phyloP scores from a whole-genome alignment of 2,888 invertebrate genomes.

The Mimas tiliae region DNA sequence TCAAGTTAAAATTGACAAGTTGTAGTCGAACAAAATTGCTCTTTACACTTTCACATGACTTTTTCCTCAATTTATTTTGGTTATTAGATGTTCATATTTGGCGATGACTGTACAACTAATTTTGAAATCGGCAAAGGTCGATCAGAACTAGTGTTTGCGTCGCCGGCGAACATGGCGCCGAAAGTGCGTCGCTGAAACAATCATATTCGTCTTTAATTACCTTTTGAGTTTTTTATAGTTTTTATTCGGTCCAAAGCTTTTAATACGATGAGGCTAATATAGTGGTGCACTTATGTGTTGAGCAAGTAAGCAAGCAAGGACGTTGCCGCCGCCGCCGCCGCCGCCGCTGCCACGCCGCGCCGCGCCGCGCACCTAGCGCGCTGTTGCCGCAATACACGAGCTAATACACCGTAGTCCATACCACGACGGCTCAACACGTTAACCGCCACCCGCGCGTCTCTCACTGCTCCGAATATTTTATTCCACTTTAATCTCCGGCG shows the following conservation, averaged over 20 bases:
- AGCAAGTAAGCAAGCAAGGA: constrained; percentile 78
- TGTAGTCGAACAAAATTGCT: constrained; percentile 21
- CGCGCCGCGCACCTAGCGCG: constrained; percentile 18
- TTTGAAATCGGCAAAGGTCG: constrained; percentile 70
- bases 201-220: constrained; percentile 67
- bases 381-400: constrained; percentile 25
- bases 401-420: constrained; percentile 15
- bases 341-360: not conserved
- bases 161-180: constrained; percentile 35
- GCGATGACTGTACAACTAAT: constrained; percentile 51
- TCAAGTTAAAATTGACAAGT: constrained; percentile 15
- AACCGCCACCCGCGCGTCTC: not conserved
- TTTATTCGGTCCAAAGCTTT: constrained; percentile 67
- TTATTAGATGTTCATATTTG: constrained; percentile 21
- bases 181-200: constrained; percentile 53
- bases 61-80: constrained; percentile 25
- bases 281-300: constrained; percentile 68
- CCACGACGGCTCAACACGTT: constrained; percentile 4
- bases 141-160: constrained; percentile 49
- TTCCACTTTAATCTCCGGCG: not conserved
- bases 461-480: not conserved
- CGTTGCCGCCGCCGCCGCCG: constrained; percentile 42
- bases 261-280: constrained; percentile 70
- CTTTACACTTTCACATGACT: constrained; percentile 27
- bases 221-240: constrained; percentile 63